Base-by-base conservation (phyloP, 2,113 vertebrate genomes). In the Camelus dromedarius region DNA sequence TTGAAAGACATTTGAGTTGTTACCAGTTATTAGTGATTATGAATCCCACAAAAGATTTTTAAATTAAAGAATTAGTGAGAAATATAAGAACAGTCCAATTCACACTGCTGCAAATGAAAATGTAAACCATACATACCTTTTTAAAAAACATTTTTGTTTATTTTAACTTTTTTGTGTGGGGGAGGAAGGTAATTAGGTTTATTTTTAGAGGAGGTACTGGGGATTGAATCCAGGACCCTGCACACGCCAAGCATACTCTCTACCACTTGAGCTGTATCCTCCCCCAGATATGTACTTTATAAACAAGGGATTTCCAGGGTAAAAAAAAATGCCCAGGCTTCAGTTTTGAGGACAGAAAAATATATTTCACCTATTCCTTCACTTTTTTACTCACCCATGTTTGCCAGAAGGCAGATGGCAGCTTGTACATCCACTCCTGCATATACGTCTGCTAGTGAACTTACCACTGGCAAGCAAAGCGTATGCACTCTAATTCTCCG, bases 401-500 rank as follows among this genome's bases (percentile, higher is more conserved):
- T 99, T 88, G 99, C 99, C 4, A 99, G 98, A 67, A 99, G 99
- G 80, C 99, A 99, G 32, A 99, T 97, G 96, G 99, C 98, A 24
- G 99, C 99, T 97, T 99, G 99, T 28, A 99, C 99, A 26, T 99
- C 99, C 0, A 99, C 99, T 77, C 99, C 99, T 2, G 99, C 99
- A 32, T 99, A 99, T 19, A 99, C 99, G 28, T 99, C 99, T 60
- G 99, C 98, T 95, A 99, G 98, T 12, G 99, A 99, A 97, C 90
- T 99, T 32, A 99, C 99, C 84, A 99, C 99, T 0, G 99, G 99
- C 98, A 99, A 98, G 97, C 99, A 99, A 76, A 99, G 98, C 0
- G 99, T 99, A 81, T 99, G 99, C 62, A 99, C 99, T 81, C 99
- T 97, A 97, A 99, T 99, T 32, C 99, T 98, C 84, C 99, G 98